Base-by-base conservation (phyloP, 1,140 invertebrate genomes). In the Acyrthosiphon pisum region DNA sequence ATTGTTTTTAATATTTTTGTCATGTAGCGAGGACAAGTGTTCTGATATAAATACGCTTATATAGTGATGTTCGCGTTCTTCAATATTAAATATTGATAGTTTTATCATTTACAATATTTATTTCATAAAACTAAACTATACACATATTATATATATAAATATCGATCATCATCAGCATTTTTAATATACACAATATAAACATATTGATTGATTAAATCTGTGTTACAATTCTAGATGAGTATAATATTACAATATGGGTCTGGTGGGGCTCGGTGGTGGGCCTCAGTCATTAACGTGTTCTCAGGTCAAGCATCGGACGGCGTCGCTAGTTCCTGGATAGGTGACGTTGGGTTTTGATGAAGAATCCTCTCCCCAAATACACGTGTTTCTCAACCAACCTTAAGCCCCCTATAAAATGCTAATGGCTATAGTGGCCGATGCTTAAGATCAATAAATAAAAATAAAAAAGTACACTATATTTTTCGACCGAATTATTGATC, bases 1-100 rank as follows among this genome's bases (percentile, higher is more conserved):
- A 50, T 87, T 87, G 46, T 87, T 48, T 87, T 50, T 48, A 87
- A 48, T 30, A n/a, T n/a, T 87, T n/a, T 87, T n/a, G 30, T 48
- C 86, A 48, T 48, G 83, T 84, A 41, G 37, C 23, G 6, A 20
- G 18, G 14, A 87, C 44, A 87, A 48, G 44, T 87, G 14, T 87
- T 48, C 35, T 50, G 86, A 50, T 48, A 87, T 41, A 44, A 41
- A 41, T 26, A 84, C 83, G 37, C 7, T 26, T 84, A 44, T 84
- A 44, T 30, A 26, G 41, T 84, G 2, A n/a, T 76, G 37, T 41
- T 84, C 41, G 44, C 7, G 83, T 44, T 44, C 23, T 84, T 84
- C 83, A 84, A 84, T 26, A 41, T 41, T 84, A 84, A 81, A 84
- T 41, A 84, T 84, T 44, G 83, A 44, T 2, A 84, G 30, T 41